Conservation (phyloP, 1,140 invertebrate species). For the Pogonomyrmex barbatus region DNA sequence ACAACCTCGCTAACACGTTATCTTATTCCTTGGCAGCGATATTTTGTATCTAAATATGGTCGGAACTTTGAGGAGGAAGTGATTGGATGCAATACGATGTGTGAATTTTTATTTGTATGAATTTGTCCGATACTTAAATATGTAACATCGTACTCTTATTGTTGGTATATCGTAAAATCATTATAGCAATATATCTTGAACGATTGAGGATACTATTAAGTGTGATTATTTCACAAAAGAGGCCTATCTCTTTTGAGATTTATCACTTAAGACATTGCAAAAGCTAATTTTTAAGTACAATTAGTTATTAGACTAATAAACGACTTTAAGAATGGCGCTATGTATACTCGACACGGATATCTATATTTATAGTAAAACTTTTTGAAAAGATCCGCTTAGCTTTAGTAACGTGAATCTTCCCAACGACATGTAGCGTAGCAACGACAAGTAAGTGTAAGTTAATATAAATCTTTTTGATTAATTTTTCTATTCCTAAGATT, state of each 20-base stretch:
- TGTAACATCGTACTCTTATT: background rate
- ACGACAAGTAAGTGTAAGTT: slow-evolving; percentile 50
- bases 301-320: slow-evolving; percentile 39
- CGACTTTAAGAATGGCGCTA: background rate
- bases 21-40: slow-evolving; percentile 14
- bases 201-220: background rate
- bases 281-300: slow-evolving; percentile 33
- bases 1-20: slow-evolving; percentile 1
- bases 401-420: slow-evolving; percentile 37
- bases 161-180: slow-evolving; percentile 20
- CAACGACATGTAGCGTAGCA: slow-evolving; percentile 22
- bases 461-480: slow-evolving; percentile 25
- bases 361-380: slow-evolving; percentile 28
- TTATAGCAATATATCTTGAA: background rate
- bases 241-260: background rate
- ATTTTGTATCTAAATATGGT: background rate
- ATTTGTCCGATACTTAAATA: slow-evolving; percentile 23
- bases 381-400: slow-evolving; percentile 44
- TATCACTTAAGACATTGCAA: background rate
- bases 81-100: slow-evolving; percentile 16
- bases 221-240: background rate
- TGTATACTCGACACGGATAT: slow-evolving; percentile 15
- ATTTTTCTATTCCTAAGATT: slow-evolving; percentile 26
- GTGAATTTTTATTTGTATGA: slow-evolving; percentile 16
- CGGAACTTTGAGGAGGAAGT: slow-evolving; percentile 12